These are phyloP conservation scores for Drosophila ezoana DNA, from an alignment of 2,888 invertebrate genomes.

Conservation along the genomic window DNA sequence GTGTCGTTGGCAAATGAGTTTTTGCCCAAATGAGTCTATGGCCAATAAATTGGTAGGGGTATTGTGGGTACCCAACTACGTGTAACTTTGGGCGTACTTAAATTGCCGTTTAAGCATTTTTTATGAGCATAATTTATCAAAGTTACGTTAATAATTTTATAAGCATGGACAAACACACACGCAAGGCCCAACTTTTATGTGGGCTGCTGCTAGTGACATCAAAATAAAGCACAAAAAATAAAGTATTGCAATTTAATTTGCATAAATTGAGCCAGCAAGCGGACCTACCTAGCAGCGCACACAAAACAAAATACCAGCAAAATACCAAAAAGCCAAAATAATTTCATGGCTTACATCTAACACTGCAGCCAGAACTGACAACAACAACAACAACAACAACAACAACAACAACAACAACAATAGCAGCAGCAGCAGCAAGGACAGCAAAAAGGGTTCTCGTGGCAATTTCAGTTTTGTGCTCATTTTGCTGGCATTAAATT, in stretches of 20 bases:
- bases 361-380: slow-evolving; percentile 50
- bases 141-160: slow-evolving; percentile 76
- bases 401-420: too few relatives aligned
- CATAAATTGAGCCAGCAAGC: slow-evolving; percentile 70
- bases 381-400: slow-evolving; percentile 30
- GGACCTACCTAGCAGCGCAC: slow-evolving; percentile 18
- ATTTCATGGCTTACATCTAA: slow-evolving; percentile 68
- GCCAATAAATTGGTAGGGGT: slow-evolving; percentile 62
- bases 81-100: slow-evolving; percentile 74
- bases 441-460: slow-evolving; percentile 64
- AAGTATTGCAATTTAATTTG: slow-evolving; percentile 79
- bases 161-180: slow-evolving; percentile 37
- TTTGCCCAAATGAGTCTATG: slow-evolving; percentile 69
- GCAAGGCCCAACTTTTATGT: slow-evolving; percentile 26
- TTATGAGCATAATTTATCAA: slow-evolving; percentile 79
- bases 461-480: slow-evolving; percentile 68
- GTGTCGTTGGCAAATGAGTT: slow-evolving; percentile 58
- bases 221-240: slow-evolving; percentile 44
- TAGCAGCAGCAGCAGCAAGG: slow-evolving; percentile 5
- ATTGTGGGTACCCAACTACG: slow-evolving; percentile 32
- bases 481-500: slow-evolving; percentile 75
- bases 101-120: slow-evolving; percentile 77
- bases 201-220: slow-evolving; percentile 61
- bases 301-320: slow-evolving; percentile 50
- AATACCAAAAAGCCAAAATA: slow-evolving; percentile 68